Evolutionary conservation across 2,113 vertebrate species (phyloP).

Genomic region (Sitta europaea): DNA sequence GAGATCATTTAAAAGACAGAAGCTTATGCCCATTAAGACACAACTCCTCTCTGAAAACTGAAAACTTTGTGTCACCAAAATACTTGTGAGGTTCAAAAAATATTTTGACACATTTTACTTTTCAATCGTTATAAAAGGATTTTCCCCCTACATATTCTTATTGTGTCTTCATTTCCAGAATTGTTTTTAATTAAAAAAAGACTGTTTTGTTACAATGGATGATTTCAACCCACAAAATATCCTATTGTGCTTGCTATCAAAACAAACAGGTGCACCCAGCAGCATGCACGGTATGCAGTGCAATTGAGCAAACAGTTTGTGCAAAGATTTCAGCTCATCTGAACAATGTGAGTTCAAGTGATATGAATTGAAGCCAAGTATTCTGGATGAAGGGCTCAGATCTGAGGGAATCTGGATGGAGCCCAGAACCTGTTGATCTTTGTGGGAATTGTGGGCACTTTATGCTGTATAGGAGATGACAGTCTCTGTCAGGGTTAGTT

Average conservation of each 20-base stretch:
- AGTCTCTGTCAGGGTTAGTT: not conserved
- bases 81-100: constrained; percentile 26
- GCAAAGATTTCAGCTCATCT: constrained; percentile 37
- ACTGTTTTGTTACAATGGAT: constrained; percentile 52
- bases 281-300: constrained; percentile 33
- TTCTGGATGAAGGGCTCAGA: constrained; percentile 21
- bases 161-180: constrained; percentile 53
- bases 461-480: not conserved
- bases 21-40: constrained; percentile 8
- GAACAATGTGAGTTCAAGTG: constrained; percentile 52
- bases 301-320: constrained; percentile 28
- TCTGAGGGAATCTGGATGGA: not conserved
- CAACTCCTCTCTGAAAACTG: constrained; percentile 8
- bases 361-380: constrained; percentile 39
- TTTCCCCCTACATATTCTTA: constrained; percentile 1
- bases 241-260: constrained; percentile 68
- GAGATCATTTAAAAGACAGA: constrained; percentile 14
- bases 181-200: constrained; percentile 67
- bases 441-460: not conserved
- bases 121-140: not conserved
- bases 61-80: constrained; percentile 50
- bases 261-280: constrained; percentile 74
- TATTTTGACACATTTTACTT: constrained; percentile 63
- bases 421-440: constrained; percentile 29
- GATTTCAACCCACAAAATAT: constrained; percentile 64